Evolutionary conservation across 2,888 invertebrate species (phyloP).

Genomic region (Tanypteryx hageni): DNA sequence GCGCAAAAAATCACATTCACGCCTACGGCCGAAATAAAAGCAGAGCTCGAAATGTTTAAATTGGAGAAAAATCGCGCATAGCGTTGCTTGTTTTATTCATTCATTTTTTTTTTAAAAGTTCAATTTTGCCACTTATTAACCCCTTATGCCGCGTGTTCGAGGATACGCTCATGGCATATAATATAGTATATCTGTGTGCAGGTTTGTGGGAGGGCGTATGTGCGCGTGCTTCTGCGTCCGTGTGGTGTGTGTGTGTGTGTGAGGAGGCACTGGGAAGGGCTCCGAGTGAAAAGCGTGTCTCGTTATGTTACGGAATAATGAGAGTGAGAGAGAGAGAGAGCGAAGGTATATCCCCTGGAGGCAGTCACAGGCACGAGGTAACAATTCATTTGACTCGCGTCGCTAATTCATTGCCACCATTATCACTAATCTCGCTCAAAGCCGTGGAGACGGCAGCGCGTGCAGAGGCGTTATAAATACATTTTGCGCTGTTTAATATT

Average conservation of each 20-base stretch:
- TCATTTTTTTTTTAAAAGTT: neutral
- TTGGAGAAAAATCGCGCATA: no score
- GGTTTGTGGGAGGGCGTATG: no score
- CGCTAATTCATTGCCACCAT: neutral
- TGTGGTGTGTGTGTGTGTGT: no score
- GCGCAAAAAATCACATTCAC: no score
- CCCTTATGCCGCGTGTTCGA: neutral
- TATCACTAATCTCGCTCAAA: neutral
- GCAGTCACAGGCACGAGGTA: slow-evolving; percentile 23
- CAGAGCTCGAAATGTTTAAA: no score
- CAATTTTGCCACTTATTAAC: slow-evolving; percentile 25
- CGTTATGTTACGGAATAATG: neutral
- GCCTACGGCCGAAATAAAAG: no score
- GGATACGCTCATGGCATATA: no score
- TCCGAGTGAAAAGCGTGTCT: neutral
- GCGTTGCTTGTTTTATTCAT: no score
- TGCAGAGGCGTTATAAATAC: neutral
- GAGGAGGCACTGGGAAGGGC: no score
- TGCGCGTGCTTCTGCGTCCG: no score
- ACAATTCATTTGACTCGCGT: slow-evolving; percentile 36
- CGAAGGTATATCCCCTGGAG: slow-evolving; percentile 6
- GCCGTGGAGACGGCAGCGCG: neutral
- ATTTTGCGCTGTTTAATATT: neutral
- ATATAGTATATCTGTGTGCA: no score
- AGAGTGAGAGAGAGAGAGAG: neutral